A percentile compares a stretch with the other conserved stretches of the same genome.
phyloP scores from a whole-genome alignment of 1,140 invertebrate species.

The Caenorhabditis latens region DNA sequence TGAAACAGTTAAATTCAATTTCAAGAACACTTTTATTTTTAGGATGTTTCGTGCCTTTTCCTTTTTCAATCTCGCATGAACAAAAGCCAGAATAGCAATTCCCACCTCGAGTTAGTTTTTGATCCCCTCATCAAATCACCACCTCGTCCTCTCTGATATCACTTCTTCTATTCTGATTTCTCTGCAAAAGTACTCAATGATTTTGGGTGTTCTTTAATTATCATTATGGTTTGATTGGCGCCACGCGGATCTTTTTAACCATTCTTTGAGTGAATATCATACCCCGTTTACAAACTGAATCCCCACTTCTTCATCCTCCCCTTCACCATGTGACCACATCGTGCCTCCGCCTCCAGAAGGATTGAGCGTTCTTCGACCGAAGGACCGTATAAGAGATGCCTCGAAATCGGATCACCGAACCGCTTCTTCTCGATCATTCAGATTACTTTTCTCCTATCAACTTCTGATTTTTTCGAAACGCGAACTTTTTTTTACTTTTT shows the following conservation, averaged over 20 bases:
- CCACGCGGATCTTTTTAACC: constrained; percentile 50
- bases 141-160: not conserved
- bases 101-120: constrained; percentile 55
- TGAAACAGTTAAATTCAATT: too few relatives aligned
- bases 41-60: too few relatives aligned
- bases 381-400: constrained; percentile 49
- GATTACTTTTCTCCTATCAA: not conserved
- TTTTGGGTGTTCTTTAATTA: not conserved
- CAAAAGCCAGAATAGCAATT: not conserved
- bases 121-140: constrained; percentile 40
- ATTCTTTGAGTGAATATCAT: constrained; percentile 49
- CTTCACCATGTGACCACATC: constrained; percentile 20
- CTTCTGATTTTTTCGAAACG: not conserved
- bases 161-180: not conserved
- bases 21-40: too few relatives aligned
- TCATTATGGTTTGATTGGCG: too few relatives aligned
- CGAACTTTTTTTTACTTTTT: too few relatives aligned
- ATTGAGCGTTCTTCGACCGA: constrained; percentile 42
- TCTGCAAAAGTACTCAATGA: not conserved
- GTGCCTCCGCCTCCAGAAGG: constrained; percentile 42
- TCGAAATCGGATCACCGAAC: constrained; percentile 14
- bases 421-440: constrained; percentile 33
- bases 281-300: constrained; percentile 14
- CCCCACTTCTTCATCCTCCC: not conserved
- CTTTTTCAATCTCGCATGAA: too few relatives aligned